These are phyloP conservation scores for Periophthalmodon schlosseri DNA, from an alignment of 2,113 vertebrate genomes.

Conservation along the genomic window DNA sequence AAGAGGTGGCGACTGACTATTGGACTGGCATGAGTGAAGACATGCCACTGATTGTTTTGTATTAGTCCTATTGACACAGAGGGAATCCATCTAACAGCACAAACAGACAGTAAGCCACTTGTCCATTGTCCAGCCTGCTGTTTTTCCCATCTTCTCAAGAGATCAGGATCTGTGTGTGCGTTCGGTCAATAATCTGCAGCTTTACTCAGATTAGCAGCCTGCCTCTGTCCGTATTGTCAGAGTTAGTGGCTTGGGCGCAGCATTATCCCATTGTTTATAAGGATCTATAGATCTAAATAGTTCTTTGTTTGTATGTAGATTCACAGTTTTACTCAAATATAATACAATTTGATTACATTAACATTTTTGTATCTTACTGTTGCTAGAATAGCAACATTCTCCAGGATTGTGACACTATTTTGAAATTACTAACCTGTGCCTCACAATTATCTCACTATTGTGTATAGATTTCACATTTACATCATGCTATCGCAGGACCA, in stretches of 20 bases:
- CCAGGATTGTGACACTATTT: neutral
- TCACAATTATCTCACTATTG: slow-evolving; percentile 11
- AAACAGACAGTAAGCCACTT: slow-evolving; percentile 28
- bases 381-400: no score
- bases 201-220: slow-evolving; percentile 73
- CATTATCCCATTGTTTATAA: slow-evolving; percentile 59
- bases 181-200: slow-evolving; percentile 71
- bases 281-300: slow-evolving; percentile 48
- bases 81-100: neutral
- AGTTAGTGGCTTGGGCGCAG: slow-evolving; percentile 39
- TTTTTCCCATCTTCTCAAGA: slow-evolving; percentile 33
- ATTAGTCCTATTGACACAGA: slow-evolving; percentile 40
- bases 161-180: slow-evolving; percentile 23
- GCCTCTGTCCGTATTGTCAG: slow-evolving; percentile 51
- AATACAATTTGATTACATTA: no score
- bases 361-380: no score
- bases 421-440: neutral
- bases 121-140: slow-evolving; percentile 17
- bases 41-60: slow-evolving; percentile 25
- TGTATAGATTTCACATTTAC: slow-evolving; percentile 46
- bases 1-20: slow-evolving; percentile 34
- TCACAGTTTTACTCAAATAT: no score
- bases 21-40: slow-evolving; percentile 24
- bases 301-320: slow-evolving; percentile 35
- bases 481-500: slow-evolving; percentile 34